phyloP scores from a whole-genome alignment of 1,140 invertebrate genomes.

The Drosophila bocki region DNA sequence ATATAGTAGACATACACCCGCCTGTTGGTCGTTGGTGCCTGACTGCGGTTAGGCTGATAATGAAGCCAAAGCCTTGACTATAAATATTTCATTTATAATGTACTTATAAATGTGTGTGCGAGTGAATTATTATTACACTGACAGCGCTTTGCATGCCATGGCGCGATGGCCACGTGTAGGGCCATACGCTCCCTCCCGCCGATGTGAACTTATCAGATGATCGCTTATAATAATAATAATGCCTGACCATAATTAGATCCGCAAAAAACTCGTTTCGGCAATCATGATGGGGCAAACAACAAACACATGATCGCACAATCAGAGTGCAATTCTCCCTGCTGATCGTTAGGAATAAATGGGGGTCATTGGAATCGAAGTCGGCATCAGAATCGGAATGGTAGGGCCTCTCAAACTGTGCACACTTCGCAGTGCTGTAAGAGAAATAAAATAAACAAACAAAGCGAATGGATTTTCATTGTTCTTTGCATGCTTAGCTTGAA shows the following conservation, averaged over 20 bases:
- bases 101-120: constrained; percentile 32
- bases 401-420: constrained; percentile 46
- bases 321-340: constrained; percentile 26
- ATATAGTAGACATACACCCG: constrained; percentile 1
- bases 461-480: constrained; percentile 42
- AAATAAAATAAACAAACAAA: constrained; percentile 59
- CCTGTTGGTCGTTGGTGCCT: constrained; percentile 3
- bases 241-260: constrained; percentile 45
- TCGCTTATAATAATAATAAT: constrained; percentile 20
- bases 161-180: constrained; percentile 31
- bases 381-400: constrained; percentile 13
- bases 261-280: constrained; percentile 45
- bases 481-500: constrained; percentile 37
- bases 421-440: constrained; percentile 23
- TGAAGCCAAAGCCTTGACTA: constrained; percentile 57
- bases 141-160: constrained; percentile 18
- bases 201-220: constrained; percentile 50
- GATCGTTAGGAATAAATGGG: constrained; percentile 24
- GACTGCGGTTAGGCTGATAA: constrained; percentile 45
- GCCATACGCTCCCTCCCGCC: not conserved
- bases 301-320: constrained; percentile 44
- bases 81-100: constrained; percentile 59
- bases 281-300: constrained; percentile 14
- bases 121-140: constrained; percentile 55
- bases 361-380: constrained; percentile 43